phyloP scores from a whole-genome alignment of 2,113 vertebrate species.

The Todiramphus chloris region DNA sequence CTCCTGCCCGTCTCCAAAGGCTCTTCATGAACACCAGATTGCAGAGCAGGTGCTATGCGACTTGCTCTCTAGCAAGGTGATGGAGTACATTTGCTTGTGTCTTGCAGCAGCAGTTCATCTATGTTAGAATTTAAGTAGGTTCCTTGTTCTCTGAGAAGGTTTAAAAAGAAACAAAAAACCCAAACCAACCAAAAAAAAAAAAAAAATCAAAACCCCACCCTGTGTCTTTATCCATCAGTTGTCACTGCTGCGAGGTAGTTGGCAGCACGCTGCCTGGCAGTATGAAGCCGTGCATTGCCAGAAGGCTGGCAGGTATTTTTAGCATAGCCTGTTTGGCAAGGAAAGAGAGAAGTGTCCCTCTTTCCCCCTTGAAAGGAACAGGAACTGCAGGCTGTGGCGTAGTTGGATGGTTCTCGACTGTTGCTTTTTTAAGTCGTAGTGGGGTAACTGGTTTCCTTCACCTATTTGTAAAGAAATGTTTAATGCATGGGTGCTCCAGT shows the following conservation, averaged over 20 bases:
- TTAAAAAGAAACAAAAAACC: not conserved
- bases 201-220: not conserved
- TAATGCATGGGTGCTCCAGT: not conserved
- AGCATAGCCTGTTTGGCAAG: slow-evolving; percentile 16
- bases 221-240: not conserved
- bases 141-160: not conserved
- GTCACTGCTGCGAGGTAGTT: not conserved
- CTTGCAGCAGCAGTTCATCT: not conserved
- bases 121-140: not conserved
- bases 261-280: not conserved
- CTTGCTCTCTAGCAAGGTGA: not conserved
- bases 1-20: not conserved
- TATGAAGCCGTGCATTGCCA: not conserved
- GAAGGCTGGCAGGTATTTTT: slow-evolving; percentile 59
- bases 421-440: not conserved
- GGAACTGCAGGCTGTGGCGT: not conserved
- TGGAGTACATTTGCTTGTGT: not conserved
- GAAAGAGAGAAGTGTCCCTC: not conserved
- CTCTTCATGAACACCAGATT: slow-evolving; percentile 13
- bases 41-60: slow-evolving; percentile 31
- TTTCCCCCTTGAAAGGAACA: not conserved
- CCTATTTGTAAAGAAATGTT: slow-evolving; percentile 16
- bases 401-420: not conserved
- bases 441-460: not conserved
- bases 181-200: too few species aligned